phyloP scores from a whole-genome alignment of 2,888 invertebrate species.

The Stenoptilia bipunctidactyla region DNA sequence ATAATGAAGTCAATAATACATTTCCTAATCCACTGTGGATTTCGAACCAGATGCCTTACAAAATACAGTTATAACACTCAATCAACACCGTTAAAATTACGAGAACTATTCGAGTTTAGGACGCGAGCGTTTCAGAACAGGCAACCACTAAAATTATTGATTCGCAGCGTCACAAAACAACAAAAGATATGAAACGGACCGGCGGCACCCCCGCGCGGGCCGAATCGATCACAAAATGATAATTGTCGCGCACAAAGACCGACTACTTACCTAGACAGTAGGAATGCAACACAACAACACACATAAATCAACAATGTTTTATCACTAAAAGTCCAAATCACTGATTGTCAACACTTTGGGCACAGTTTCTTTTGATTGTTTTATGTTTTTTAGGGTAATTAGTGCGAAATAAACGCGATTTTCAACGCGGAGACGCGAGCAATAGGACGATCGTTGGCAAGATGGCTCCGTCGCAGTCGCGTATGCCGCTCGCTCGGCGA shows the following conservation, averaged over 20 bases:
- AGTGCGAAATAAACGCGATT: conserved; percentile 60
- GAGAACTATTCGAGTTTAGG: conserved; percentile 23
- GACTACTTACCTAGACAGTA: conserved; percentile 62
- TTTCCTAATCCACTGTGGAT: not conserved
- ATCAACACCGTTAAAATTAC: conserved; percentile 7
- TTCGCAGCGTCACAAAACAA: conserved; percentile 63
- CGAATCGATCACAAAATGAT: conserved; percentile 67
- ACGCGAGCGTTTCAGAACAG: conserved; percentile 24
- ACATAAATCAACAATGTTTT: conserved; percentile 48
- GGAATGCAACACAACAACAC: conserved; percentile 46
- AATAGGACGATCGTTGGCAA: conserved; percentile 62
- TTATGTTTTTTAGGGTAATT: conserved; percentile 48
- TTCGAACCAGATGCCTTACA: not conserved
- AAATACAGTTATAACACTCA: not conserved
- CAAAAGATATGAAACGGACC: conserved; percentile 67
- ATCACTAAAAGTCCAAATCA: conserved; percentile 31
- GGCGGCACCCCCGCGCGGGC: conserved; percentile 59
- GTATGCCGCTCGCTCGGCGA: conserved; percentile 51
- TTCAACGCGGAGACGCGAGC: conserved; percentile 60
- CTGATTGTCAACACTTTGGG: conserved; percentile 13
- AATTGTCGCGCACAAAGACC: conserved; percentile 69
- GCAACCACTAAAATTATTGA: conserved; percentile 64
- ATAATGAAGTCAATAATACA: not conserved
- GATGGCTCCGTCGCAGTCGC: conserved; percentile 55
- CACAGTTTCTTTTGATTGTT: conserved; percentile 29